Percentiles rank a stretch among this genome's conserved stretches.
These are phyloP conservation scores for Lapara coniferarum DNA, from an alignment of 2,888 invertebrate genomes.

Conservation along the genomic window DNA sequence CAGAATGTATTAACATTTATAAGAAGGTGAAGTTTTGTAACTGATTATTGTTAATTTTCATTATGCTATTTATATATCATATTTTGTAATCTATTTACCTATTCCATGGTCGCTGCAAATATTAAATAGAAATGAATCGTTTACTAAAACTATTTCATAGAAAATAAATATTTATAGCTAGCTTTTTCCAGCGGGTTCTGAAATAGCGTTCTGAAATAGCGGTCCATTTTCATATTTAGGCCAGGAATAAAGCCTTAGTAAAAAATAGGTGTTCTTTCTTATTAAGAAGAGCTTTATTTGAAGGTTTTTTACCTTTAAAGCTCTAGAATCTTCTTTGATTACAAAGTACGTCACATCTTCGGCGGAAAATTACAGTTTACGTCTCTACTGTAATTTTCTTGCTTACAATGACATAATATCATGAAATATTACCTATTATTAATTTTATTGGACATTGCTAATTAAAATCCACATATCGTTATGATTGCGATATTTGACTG, in stretches of 20 bases:
- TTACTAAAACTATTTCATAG: neutral
- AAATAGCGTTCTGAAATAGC: too few relatives aligned
- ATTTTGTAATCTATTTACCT: neutral
- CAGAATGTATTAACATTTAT: conserved; percentile 14
- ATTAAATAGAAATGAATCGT: neutral
- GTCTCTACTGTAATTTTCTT: neutral
- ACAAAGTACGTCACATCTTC: neutral
- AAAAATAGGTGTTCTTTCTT: too few relatives aligned
- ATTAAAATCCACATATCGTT: neutral
- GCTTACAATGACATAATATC: neutral
- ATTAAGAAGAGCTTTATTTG: too few relatives aligned
- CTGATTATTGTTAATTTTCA: neutral
- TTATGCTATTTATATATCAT: neutral
- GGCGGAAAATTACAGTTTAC: neutral
- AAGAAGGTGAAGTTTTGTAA: conserved; percentile 1
- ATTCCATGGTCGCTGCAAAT: neutral
- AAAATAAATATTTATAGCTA: too few relatives aligned
- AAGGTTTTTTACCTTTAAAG: neutral
- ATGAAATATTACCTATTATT: neutral
- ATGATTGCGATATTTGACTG: neutral
- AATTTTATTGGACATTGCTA: neutral
- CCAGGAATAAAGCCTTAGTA: too few relatives aligned
- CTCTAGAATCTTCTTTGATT: neutral
- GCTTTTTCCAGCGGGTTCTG: too few relatives aligned
- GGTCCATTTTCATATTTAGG: too few relatives aligned